Base-by-base conservation (phyloP, 1,140 invertebrate genomes). In the Meloidogyne chitwoodi region DNA sequence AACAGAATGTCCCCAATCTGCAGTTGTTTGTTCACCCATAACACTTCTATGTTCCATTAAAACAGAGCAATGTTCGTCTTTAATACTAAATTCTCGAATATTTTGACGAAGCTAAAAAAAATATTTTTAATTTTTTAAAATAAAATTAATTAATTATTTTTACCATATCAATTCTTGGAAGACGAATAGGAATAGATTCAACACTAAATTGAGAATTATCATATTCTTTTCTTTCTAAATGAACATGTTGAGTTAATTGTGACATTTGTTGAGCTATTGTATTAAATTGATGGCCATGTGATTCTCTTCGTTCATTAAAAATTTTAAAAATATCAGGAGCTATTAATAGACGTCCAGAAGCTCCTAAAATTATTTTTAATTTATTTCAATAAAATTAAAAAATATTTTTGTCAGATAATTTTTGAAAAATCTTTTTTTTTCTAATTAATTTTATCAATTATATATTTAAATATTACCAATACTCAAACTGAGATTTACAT, bases 1-100 rank as follows among this genome's bases (percentile, higher is more conserved):
- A 27, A 85, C 80, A 38, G 70, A 61, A 61, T 84, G 22, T 24
- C 64, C 79, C 83, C 76, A 83, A 10, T 61, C 77, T 26, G 29
- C 22, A 11, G 64, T 27, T 64, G 75, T 68, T 29, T 70, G 78
- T 65, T 80, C 76, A 24, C 68, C 65, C 0, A 48, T 24, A n/a
- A 66, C 77, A 14, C 75, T 84, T 62, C 81, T 71, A 38, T 79
- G 75, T 69, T 83, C 81, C 82, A 83, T 75, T 61, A 83, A 31
- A 44, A 83, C 83, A 26, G 80, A 38, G 19, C 82, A 83, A 64
- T 76, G 68, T 61, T 83, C 83, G 14, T 69, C 61, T 48, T 75
- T 34, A 44, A 79, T 62, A 24, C 11, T 65, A 63, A 66, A 83
- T 61, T 80, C 79, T 26, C 41, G 41, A 44, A 80, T 16, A 44